Percentiles rank a stretch among this genome's conserved stretches.
Evolutionary conservation across 2,888 invertebrate genomes (phyloP).

Genomic region (Eristalinus aeneus): DNA sequence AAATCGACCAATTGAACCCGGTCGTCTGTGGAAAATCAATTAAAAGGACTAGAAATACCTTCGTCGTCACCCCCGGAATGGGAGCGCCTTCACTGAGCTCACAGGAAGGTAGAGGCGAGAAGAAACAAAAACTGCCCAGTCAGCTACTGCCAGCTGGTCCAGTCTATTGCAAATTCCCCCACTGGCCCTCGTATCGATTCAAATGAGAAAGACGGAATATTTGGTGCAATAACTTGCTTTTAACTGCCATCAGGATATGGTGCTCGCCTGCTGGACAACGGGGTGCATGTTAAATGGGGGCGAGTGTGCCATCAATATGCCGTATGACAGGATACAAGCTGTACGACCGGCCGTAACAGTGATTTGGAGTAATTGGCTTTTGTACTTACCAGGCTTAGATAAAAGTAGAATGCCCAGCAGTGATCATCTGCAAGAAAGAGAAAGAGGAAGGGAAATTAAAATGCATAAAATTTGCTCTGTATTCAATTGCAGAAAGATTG

Average conservation of each 20-base stretch:
- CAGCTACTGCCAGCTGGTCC: slow-evolving; percentile 6
- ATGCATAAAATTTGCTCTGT: neutral
- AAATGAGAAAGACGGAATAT: neutral
- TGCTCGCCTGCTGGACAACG: neutral
- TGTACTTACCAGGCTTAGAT: slow-evolving; percentile 22
- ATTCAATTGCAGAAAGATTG: neutral
- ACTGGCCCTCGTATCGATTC: slow-evolving; percentile 3
- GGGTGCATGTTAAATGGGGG: neutral
- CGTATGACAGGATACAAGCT: neutral
- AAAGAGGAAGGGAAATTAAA: slow-evolving; percentile 8
- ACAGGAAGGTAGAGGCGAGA: neutral
- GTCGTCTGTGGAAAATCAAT: slow-evolving; percentile 55
- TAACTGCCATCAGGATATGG: neutral
- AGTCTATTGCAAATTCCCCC: slow-evolving; percentile 18
- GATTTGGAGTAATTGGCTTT: neutral
- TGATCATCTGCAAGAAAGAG: slow-evolving; percentile 22
- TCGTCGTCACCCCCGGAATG: slow-evolving; percentile 14
- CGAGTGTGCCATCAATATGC: neutral
- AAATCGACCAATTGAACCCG: slow-evolving; percentile 43
- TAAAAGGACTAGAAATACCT: slow-evolving; percentile 60
- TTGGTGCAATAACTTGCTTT: slow-evolving; percentile 33
- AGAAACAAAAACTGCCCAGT: slow-evolving; percentile 12
- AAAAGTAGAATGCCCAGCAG: neutral
- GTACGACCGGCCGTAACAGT: neutral
- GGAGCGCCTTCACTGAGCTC: neutral